Percentiles rank a stretch among this genome's conserved stretches.
Evolutionary conservation across 2,888 invertebrate genomes (phyloP).

Genomic region (Oegoconia quadripuncta): DNA sequence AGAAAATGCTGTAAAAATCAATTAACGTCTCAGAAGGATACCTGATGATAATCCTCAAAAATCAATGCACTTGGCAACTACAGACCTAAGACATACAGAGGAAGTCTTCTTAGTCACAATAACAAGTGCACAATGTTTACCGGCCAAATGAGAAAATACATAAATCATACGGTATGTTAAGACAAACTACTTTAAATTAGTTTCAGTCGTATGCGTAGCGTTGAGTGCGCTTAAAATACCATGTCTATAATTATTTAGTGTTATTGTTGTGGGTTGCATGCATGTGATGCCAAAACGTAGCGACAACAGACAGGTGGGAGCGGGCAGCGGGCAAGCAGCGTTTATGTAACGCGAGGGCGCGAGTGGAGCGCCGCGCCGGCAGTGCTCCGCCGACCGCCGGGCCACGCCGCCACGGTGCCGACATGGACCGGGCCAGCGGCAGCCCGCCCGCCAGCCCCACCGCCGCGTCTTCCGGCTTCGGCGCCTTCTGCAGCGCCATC

Average conservation of each 20-base stretch:
- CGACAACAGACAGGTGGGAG: constrained; percentile 73
- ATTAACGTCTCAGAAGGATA: too few relatives aligned
- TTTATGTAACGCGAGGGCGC: constrained; percentile 66
- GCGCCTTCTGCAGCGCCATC: constrained; percentile 75
- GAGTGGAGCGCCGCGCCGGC: constrained; percentile 36
- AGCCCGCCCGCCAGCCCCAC: constrained; percentile 51
- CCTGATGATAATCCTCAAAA: too few relatives aligned
- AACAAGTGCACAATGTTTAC: too few relatives aligned
- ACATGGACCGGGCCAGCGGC: constrained; percentile 29
- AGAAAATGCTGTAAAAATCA: too few relatives aligned
- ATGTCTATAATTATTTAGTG: constrained; percentile 72
- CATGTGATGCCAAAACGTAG: constrained; percentile 68
- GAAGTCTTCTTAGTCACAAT: too few relatives aligned
- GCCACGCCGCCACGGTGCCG: constrained; percentile 37
- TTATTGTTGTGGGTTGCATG: constrained; percentile 70
- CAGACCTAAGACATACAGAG: too few relatives aligned
- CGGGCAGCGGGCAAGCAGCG: constrained; percentile 39
- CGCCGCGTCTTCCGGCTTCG: constrained; percentile 61
- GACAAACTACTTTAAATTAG: constrained; percentile 51
- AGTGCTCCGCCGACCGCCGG: constrained; percentile 27
- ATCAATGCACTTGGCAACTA: too few relatives aligned
- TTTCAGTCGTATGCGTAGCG: constrained; percentile 34
- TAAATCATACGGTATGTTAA: constrained; percentile 26
- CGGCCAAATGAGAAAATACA: too few relatives aligned
- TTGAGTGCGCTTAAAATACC: constrained; percentile 59